These are phyloP conservation scores for Melanotaenia trifasciata DNA, from an alignment of 2,797 vertebrate species.

Conservation along the genomic window DNA sequence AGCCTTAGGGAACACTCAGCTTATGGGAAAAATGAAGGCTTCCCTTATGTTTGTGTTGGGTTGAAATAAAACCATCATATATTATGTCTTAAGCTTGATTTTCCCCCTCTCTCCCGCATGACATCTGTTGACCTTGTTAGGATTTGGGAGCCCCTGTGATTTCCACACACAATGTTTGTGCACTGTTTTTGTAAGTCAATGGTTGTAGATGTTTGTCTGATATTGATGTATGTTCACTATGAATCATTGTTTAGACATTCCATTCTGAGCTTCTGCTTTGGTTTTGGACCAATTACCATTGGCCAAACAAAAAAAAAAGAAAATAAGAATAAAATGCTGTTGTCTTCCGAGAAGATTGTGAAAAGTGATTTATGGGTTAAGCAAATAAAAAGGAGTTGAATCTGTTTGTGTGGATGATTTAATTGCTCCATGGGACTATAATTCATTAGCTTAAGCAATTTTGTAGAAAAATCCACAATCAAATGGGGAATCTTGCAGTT, in stretches of 20 bases:
- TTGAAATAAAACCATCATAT: conserved; percentile 40
- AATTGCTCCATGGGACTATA: neutral
- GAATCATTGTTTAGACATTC: conserved; percentile 76
- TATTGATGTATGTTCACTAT: conserved; percentile 64
- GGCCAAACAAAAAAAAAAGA: conserved; percentile 68
- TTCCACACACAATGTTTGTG: conserved; percentile 67
- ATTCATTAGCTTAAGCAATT: neutral
- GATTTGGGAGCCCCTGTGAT: conserved; percentile 33
- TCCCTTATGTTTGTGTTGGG: conserved; percentile 33
- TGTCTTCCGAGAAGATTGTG: conserved; percentile 89
- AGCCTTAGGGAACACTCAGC: conserved; percentile 47
- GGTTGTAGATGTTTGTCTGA: conserved; percentile 68
- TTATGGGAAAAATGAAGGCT: conserved; percentile 66
- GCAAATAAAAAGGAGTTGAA: conserved; percentile 67
- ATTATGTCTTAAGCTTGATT: conserved; percentile 20
- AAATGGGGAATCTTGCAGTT: neutral
- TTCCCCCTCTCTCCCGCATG: neutral
- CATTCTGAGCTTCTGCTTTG: conserved; percentile 75
- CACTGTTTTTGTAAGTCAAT: conserved; percentile 68
- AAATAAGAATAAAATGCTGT: conserved; percentile 77
- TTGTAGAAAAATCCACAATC: neutral
- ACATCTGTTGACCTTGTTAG: conserved; percentile 36
- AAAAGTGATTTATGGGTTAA: conserved; percentile 79
- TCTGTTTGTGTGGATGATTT: conserved; percentile 19
- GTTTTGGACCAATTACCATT: conserved; percentile 82